A percentile compares a stretch with the other conserved stretches of the same genome.
phyloP scores from a whole-genome alignment of 1,140 invertebrate genomes.

The Microplitis mediator region DNA sequence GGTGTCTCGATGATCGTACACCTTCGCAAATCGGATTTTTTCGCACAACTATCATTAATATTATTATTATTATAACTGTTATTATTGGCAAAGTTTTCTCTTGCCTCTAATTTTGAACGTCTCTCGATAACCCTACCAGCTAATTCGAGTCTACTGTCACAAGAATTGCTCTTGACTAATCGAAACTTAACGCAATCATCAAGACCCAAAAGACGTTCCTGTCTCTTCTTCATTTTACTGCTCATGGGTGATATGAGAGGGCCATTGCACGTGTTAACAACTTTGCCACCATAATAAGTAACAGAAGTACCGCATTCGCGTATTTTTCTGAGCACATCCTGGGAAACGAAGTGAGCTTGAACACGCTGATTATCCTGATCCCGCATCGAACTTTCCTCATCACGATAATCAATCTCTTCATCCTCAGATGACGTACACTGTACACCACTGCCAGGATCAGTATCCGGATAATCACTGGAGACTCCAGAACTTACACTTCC shows the following conservation, averaged over 20 bases:
- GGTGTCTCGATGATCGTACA: conserved; percentile 53
- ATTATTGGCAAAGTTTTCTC: conserved; percentile 9
- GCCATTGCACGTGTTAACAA: conserved; percentile 72
- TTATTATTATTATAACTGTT: background rate
- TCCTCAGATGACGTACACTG: conserved; percentile 56
- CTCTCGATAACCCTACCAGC: conserved; percentile 65
- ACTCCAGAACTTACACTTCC: conserved; percentile 64
- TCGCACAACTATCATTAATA: background rate
- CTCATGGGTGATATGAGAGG: conserved; percentile 68
- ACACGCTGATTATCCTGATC: conserved; percentile 37
- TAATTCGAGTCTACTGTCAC: conserved; percentile 79
- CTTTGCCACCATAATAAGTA: conserved; percentile 84
- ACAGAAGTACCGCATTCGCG: conserved; percentile 83
- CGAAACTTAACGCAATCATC: conserved; percentile 71
- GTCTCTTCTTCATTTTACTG: conserved; percentile 66
- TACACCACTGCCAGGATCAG: conserved; percentile 56
- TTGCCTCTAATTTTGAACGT: conserved; percentile 30
- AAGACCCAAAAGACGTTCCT: conserved; percentile 51
- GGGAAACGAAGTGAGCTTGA: conserved; percentile 70
- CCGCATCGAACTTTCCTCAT: conserved; percentile 39
- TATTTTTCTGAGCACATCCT: conserved; percentile 84
- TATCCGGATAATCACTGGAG: conserved; percentile 63
- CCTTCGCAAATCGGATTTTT: conserved; percentile 39
- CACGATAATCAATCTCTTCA: conserved; percentile 45
- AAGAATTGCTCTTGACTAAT: conserved; percentile 82